Evolutionary conservation across 2,888 invertebrate genomes (phyloP), one percentile per base, ranked within the genome.

Genomic region (Macaria notata): DNA sequence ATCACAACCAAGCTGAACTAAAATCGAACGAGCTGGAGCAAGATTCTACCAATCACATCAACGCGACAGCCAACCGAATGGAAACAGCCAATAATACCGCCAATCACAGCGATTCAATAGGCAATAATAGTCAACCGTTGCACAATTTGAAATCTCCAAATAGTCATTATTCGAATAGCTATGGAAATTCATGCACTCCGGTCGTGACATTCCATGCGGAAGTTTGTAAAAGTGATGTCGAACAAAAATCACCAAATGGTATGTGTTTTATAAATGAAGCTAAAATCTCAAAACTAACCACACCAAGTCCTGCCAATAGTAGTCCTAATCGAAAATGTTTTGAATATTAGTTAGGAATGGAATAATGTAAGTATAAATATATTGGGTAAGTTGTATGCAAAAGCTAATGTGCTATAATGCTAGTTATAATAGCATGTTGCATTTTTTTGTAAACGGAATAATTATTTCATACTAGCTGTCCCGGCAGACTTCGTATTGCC

Each of bases 321-420:
- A 63, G 58, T 39, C 53, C 60, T 0, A 62, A 62, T 62, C 54
- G 56, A 56, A 60, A 59, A 46, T 49, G 43, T 55, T 61, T 63
- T 39, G 59, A 64, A 51, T 63, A 62, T 54, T 63, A 56, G 33
- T 36, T 6, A 36, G 33, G 33, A 36, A 7, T 36, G 33, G 4
- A 36, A 36, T 36, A 36, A 36, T 36, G 33, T 36, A 42, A 42
- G 42, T 9, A 42, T n/a, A n/a, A n/a, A n/a, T 9, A 9, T n/a
- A n/a, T 42, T 42, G 42, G n/a, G 2, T n/a, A 42, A 42, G n/a
- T 42, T 4, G 9, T 36, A 19, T 19, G 19, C 19, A 2, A 19
- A 19, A 19, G 19, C 19, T 19, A 19, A 19, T 19, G 19, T 19
- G 19, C 2, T 19, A 19, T 19, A 19, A 19, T 19, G 19, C 19